phyloP scores from a whole-genome alignment of 1,140 invertebrate genomes.

The Eumaeus atala region DNA sequence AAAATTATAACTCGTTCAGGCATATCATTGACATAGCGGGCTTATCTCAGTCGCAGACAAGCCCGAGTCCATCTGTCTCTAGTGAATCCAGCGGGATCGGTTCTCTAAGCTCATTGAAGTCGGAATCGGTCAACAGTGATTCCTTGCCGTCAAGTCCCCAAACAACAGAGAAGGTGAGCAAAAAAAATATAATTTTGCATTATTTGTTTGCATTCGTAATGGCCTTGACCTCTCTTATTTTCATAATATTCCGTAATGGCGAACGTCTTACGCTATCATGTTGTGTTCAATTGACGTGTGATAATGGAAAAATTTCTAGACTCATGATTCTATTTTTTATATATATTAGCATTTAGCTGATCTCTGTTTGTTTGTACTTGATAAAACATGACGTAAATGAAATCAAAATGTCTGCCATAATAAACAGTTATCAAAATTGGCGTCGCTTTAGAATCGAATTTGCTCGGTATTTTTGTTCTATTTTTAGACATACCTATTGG shows the following conservation, averaged over 20 bases:
- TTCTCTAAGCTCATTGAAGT: slow-evolving; percentile 68
- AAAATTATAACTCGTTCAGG: slow-evolving; percentile 68
- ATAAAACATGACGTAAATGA: slow-evolving; percentile 9
- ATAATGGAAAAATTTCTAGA: slow-evolving; percentile 50
- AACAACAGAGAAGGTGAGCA: slow-evolving; percentile 68
- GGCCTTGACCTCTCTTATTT: slow-evolving; percentile 73
- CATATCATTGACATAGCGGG: slow-evolving; percentile 72
- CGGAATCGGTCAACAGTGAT: slow-evolving; percentile 67
- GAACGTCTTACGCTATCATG: slow-evolving; percentile 65
- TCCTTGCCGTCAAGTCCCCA: slow-evolving; percentile 72
- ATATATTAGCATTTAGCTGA: neutral
- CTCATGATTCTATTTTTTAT: slow-evolving; percentile 15
- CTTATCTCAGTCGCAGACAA: slow-evolving; percentile 62
- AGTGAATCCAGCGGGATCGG: slow-evolving; percentile 73
- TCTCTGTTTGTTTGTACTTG: slow-evolving; percentile 12
- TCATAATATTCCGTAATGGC: slow-evolving; percentile 74
- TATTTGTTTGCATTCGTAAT: slow-evolving; percentile 67
- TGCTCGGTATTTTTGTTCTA: slow-evolving; percentile 9
- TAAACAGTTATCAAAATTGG: slow-evolving; percentile 18
- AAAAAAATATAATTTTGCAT: slow-evolving; percentile 38
- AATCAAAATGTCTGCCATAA: slow-evolving; percentile 18
- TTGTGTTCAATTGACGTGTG: slow-evolving; percentile 55
- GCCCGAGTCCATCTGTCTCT: slow-evolving; percentile 69
- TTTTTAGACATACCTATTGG: slow-evolving; percentile 3
- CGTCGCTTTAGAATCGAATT: slow-evolving; percentile 5